Conservation (phyloP, 2,888 invertebrate species). For the Hydrotaea cyrtoneurina region DNA sequence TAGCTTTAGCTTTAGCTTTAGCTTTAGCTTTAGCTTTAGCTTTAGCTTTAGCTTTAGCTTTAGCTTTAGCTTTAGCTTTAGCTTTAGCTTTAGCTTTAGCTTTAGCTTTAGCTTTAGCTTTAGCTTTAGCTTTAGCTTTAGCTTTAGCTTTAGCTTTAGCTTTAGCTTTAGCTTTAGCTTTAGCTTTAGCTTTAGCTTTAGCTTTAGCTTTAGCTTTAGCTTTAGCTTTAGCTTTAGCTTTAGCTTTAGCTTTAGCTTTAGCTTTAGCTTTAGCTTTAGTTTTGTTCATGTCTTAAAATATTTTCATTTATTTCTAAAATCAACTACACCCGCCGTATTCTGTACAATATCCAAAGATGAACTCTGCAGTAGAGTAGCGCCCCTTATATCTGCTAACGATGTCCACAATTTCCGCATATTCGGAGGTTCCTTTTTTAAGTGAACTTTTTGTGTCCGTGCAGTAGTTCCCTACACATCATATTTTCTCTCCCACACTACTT, state of each 20-base stretch:
- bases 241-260: not conserved
- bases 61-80: constrained; percentile 1
- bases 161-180: not conserved
- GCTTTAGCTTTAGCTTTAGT: not conserved
- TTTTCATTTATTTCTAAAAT: too few relatives aligned
- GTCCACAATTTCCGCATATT: too few relatives aligned
- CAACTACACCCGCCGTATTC: too few relatives aligned
- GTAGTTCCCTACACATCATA: not conserved
- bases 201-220: not conserved
- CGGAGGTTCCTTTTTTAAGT: too few relatives aligned
- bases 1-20: constrained; percentile 1
- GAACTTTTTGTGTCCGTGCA: too few relatives aligned
- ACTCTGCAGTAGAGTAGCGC: too few relatives aligned
- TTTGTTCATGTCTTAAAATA: too few relatives aligned
- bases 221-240: not conserved
- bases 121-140: constrained; percentile 1
- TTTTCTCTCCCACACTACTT: constrained; percentile 70
- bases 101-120: not conserved
- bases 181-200: not conserved
- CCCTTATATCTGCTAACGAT: too few relatives aligned
- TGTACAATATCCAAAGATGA: too few relatives aligned
- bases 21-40: not conserved
- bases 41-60: not conserved
- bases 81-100: not conserved
- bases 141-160: not conserved